These are phyloP conservation scores for Himalopsyche anomala DNA, from an alignment of 2,888 invertebrate species.

Conservation along the genomic window DNA sequence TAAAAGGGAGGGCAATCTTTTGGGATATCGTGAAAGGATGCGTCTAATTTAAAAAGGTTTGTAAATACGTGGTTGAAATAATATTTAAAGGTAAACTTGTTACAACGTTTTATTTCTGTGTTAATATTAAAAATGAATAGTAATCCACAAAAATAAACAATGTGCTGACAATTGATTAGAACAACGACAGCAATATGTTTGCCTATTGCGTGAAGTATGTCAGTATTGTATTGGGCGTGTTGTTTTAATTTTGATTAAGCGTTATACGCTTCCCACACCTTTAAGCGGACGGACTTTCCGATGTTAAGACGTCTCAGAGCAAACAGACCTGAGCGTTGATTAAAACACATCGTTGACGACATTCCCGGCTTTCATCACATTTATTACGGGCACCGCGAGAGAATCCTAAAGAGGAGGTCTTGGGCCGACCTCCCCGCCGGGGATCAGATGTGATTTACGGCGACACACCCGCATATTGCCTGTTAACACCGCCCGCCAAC, in stretches of 20 bases:
- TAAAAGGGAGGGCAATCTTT: too few species aligned
- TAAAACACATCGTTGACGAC: constrained; percentile 59
- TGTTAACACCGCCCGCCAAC: constrained; percentile 58
- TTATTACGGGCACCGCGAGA: constrained; percentile 54
- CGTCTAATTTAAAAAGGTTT: too few species aligned
- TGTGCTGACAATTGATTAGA: too few species aligned
- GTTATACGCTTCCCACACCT: background rate
- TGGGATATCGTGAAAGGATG: too few species aligned
- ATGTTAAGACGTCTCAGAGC: constrained; percentile 49
- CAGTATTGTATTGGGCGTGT: too few species aligned
- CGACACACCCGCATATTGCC: constrained; percentile 63
- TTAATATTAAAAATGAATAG: too few species aligned
- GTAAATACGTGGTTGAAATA: too few species aligned
- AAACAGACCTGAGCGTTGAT: constrained; percentile 58
- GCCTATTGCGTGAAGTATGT: too few species aligned
- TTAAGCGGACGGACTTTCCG: background rate
- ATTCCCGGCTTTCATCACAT: constrained; percentile 59
- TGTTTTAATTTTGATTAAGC: constrained; percentile 5
- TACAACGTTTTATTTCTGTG: too few species aligned
- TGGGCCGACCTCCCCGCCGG: constrained; percentile 48
- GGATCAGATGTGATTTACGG: constrained; percentile 62
- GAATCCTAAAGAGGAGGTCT: constrained; percentile 50
- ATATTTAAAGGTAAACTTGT: too few species aligned
- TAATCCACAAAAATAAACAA: too few species aligned
- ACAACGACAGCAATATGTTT: too few species aligned